These are phyloP conservation scores for Craniophora ligustri DNA, from an alignment of 2,888 invertebrate genomes.

Conservation along the genomic window DNA sequence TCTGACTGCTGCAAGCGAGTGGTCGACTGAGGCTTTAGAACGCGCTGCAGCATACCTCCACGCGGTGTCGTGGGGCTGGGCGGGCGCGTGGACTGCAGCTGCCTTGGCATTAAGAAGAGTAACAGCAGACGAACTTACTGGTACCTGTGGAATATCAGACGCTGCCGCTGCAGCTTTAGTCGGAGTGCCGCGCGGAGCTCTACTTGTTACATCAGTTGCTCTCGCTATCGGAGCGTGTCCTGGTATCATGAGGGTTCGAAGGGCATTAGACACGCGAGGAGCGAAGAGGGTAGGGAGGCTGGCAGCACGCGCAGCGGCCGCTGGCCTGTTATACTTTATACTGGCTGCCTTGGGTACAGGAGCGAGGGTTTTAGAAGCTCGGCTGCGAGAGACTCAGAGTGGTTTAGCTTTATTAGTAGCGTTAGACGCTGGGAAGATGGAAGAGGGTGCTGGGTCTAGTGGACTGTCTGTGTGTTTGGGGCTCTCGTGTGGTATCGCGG, in stretches of 20 bases:
- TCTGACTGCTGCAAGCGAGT: conserved; percentile 96
- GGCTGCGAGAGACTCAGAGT: conserved; percentile 81
- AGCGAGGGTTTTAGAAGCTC: conserved; percentile 90
- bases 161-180: conserved; percentile 89
- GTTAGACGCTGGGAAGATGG: conserved; percentile 74
- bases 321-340: conserved; percentile 92
- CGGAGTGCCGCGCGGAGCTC: conserved; percentile 89
- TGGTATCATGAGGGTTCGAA: conserved; percentile 92
- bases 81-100: conserved; percentile 95
- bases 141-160: conserved; percentile 93
- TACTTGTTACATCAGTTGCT: conserved; percentile 91
- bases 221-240: conserved; percentile 93
- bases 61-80: conserved; percentile 95
- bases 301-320: conserved; percentile 93
- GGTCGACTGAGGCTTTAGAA: conserved; percentile 97
- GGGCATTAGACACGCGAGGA: conserved; percentile 86
- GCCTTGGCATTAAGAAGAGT: conserved; percentile 94
- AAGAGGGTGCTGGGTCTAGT: conserved; percentile 66
- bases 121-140: conserved; percentile 93
- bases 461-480: conserved; percentile 89
- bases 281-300: conserved; percentile 91
- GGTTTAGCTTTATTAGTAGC: conserved; percentile 84
- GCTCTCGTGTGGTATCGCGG: conserved; percentile 90
- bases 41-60: conserved; percentile 95
- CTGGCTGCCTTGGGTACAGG: conserved; percentile 92